Evolutionary conservation across 1,140 invertebrate species (phyloP), one percentile per base, ranked within the genome.

Genomic region (Trichonephila inaurata): DNA sequence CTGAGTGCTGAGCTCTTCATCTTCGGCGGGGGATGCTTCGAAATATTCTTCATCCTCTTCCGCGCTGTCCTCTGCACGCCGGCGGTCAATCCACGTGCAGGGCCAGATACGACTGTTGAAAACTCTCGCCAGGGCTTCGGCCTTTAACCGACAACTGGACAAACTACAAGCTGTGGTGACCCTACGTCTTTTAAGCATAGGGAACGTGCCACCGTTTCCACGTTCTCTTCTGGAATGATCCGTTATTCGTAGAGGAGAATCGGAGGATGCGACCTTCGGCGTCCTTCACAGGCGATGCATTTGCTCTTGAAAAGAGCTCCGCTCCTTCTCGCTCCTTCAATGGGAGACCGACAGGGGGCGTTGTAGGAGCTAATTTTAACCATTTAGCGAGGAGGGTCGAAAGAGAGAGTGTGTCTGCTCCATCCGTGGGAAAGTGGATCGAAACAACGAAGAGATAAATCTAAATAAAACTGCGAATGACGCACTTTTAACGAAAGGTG

Each of bases 41-140:
- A 89, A 94, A 21, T 83, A 94, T n/a, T 94, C 93, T 33, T 94
- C 93, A 19, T 94, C 88, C 14, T 94, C 88, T 19, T 89, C 72
- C 12, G 28, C 77, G 24, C 33, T 24, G 51, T 44, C 66, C 19
- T 69, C 69, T 21, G 69, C 24, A 33, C n/a, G 14, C 40, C 85
- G 7, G 14, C 40, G 58, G 28, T 58, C 62, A 24, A 60, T 66
- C 72, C 88, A 89, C 77, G 77, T 86, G 77, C 98, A 96, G 66
- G 97, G 97, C 93, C 97, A 97, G 89, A 98, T 96, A 91, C 97
- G 97, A 51, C 97, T 97, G 94, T 98, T 97, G 87, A 98, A 96
- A 95, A 97, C 97, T 91, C 97, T 96, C 72, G 97, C 97, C 95
- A 98, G 98, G 72, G 97, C 97, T 95, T 98, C 97, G 28, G 97